Conservation (phyloP, 1,140 invertebrate genomes). For the Neodiprion virginianus region DNA sequence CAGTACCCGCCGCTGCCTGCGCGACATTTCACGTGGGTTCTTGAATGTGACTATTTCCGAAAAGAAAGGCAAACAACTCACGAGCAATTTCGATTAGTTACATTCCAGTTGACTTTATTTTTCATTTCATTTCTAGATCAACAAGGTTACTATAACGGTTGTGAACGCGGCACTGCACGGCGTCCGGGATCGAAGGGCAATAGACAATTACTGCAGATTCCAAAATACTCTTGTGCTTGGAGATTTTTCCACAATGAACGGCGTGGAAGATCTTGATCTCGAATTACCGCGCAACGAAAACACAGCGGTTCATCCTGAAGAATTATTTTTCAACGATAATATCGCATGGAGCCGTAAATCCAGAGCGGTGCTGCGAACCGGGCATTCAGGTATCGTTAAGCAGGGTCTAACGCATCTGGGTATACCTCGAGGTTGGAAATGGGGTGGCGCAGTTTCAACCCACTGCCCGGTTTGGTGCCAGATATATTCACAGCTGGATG, state of each 20-base stretch:
- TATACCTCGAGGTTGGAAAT: constrained; percentile 81
- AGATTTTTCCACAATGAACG: constrained; percentile 29
- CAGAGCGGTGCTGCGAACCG: constrained; percentile 50
- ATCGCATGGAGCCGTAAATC: constrained; percentile 37
- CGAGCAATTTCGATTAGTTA: neutral
- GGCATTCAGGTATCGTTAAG: constrained; percentile 68
- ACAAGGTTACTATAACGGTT: constrained; percentile 32
- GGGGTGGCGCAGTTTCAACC: constrained; percentile 77
- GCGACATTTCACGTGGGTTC: constrained; percentile 33
- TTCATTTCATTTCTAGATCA: constrained; percentile 28
- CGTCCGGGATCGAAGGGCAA: constrained; percentile 29
- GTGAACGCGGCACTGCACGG: constrained; percentile 33
- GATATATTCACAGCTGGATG: constrained; percentile 39
- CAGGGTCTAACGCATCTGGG: constrained; percentile 77
- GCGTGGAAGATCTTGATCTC: constrained; percentile 18
- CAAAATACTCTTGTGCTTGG: constrained; percentile 35
- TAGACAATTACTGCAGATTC: constrained; percentile 30
- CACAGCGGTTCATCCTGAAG: constrained; percentile 29
- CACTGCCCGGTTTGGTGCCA: constrained; percentile 78
- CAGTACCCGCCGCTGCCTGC: constrained; percentile 32
- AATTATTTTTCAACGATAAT: constrained; percentile 37
- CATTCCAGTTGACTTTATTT: constrained; percentile 1
- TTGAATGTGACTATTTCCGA: neutral
- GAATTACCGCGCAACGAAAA: constrained; percentile 27
- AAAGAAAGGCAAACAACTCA: neutral